Evolutionary conservation across 1,140 invertebrate species (phyloP), one percentile per base, ranked within the genome.

Genomic region (Rhyacophila brunnea): DNA sequence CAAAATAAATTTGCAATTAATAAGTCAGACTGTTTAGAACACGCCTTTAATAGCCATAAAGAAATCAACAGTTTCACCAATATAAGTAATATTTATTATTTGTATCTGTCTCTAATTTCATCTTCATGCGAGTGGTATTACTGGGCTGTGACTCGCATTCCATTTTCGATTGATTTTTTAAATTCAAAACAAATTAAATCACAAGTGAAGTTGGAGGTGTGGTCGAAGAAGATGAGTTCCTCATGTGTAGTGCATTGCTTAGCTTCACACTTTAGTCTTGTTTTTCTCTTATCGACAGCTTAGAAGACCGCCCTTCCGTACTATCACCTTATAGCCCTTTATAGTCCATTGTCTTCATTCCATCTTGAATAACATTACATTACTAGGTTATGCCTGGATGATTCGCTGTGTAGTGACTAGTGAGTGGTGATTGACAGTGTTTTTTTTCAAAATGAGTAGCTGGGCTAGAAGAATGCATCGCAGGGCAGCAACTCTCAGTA

Each of bases 381-480:
- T 50, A 28, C 20, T 58, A 58, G 55, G 55, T 58, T 58, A 58
- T 58, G 55, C 47, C 55, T 58, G 47, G 48, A 50, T 58, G 55
- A 50, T 58, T 45, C 40, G 14, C 20, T 17, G 32, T 40, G 35
- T 34, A 19, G 10, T 45, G n/a, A 15, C 15, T 15, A 15, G 11
- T 40, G 38, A 40, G 15, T 45, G 13, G 2, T 19, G 18, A 45
- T 11, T 15, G 17, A 10, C 14, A 11, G 43, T 45, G 14, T 15
- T 17, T 45, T 43, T 14, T 45, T 17, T 34, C 11, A 58, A 43
- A 18, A 93, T 94, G 91, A 92, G 89, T 75, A 91, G 87, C 74
- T 94, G 91, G 92, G 90, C 90, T 63, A 87, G 91, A 70, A 87
- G 90, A 72, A 92, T 93, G 86, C 91, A 93, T 78, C 81, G 90